A percentile compares a stretch with the other conserved stretches of the same genome.
Evolutionary conservation across 2,797 vertebrate species (phyloP).

Genomic region (Spinus pinus): DNA sequence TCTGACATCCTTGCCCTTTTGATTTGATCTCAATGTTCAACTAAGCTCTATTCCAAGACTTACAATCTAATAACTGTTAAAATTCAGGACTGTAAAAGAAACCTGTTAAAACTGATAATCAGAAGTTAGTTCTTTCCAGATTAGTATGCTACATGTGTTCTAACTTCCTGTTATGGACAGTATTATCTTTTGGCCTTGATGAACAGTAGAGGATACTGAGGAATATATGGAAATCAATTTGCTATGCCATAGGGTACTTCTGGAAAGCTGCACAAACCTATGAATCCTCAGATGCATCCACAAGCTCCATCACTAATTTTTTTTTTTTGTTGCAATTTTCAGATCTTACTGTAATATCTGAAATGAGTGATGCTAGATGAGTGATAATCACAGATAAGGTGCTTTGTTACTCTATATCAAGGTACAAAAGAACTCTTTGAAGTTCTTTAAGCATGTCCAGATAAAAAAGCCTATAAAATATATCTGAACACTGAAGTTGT

Average conservation of each 20-base stretch:
- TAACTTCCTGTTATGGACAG: neutral
- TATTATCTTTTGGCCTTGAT: neutral
- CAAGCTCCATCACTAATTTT: neutral
- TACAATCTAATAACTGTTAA: neutral
- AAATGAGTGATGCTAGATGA: neutral
- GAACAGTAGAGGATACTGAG: neutral
- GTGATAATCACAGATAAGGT: neutral
- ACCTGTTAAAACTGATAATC: neutral
- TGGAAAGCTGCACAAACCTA: neutral
- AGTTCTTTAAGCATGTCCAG: neutral
- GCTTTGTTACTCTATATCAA: neutral
- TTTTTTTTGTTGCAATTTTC: neutral
- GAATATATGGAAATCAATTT: neutral
- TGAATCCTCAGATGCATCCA: neutral
- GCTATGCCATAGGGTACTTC: neutral
- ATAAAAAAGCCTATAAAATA: neutral
- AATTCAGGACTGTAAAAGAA: neutral
- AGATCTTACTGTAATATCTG: neutral
- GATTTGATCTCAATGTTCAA: neutral
- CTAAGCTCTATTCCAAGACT: neutral
- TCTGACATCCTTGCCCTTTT: neutral
- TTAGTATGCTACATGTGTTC: neutral
- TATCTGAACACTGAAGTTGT: neutral
- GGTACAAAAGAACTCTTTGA: neutral
- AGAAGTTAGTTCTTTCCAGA: neutral